A percentile compares a stretch with the other conserved stretches of the same genome.
Evolutionary conservation across 2,888 invertebrate species (phyloP).

Genomic region (Tetrapedia diversipes): DNA sequence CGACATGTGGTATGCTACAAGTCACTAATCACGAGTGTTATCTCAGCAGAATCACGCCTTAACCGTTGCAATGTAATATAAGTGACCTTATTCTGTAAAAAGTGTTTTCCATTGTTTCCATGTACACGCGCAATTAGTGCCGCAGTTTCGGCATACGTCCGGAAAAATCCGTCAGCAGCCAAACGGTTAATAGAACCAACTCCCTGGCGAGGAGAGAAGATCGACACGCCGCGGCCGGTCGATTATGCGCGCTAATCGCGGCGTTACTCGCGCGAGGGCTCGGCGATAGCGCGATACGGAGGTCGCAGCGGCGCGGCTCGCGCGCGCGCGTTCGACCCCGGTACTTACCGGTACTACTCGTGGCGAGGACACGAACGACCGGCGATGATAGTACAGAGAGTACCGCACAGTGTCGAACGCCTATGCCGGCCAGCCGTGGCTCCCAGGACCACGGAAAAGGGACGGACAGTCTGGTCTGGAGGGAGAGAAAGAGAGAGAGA

Average conservation of each 20-base stretch:
- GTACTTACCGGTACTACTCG: slow-evolving; percentile 61
- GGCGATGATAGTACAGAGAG: slow-evolving; percentile 57
- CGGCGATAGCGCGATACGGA: slow-evolving; percentile 61
- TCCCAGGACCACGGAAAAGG: slow-evolving; percentile 34
- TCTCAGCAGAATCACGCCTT: no score
- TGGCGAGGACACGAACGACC: slow-evolving; percentile 58
- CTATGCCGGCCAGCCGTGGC: slow-evolving; percentile 27
- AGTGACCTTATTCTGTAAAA: no score
- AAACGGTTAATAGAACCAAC: no score
- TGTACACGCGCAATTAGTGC: no score
- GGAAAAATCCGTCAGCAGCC: no score
- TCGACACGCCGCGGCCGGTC: slow-evolving; percentile 9
- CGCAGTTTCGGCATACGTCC: no score
- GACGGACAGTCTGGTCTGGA: slow-evolving; percentile 15
- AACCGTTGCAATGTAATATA: no score
- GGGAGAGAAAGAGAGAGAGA: slow-evolving; percentile 42
- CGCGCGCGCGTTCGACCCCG: slow-evolving; percentile 61
- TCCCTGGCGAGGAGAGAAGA: background rate
- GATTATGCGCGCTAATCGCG: slow-evolving; percentile 56
- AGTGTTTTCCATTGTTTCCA: no score
- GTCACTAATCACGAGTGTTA: no score
- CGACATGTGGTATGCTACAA: no score
- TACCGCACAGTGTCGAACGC: slow-evolving; percentile 63
- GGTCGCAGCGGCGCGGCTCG: slow-evolving; percentile 55
- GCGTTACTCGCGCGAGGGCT: slow-evolving; percentile 53